phyloP scores from a whole-genome alignment of 2,113 vertebrate species.

The Carollia perspicillata region DNA sequence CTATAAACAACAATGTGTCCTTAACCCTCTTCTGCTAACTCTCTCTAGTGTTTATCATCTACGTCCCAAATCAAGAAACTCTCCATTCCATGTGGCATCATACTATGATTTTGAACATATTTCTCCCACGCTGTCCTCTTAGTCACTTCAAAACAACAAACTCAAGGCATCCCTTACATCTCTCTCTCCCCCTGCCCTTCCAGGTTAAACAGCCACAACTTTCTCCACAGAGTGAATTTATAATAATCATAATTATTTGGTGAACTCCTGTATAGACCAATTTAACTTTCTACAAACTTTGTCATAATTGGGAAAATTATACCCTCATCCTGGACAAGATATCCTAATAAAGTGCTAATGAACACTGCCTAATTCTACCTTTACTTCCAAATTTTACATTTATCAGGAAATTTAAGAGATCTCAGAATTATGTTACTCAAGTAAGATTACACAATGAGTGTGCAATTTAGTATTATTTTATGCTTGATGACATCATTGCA shows the following conservation, averaged over 20 bases:
- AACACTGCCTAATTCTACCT: neutral
- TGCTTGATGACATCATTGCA: neutral
- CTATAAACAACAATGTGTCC: accelerated
- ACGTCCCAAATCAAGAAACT: neutral
- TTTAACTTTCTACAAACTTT: neutral
- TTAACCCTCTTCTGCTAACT: neutral
- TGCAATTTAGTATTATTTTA: neutral
- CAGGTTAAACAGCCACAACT: neutral
- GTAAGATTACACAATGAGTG: neutral
- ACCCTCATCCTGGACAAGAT: neutral
- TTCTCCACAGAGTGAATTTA: neutral
- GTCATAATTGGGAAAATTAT: neutral
- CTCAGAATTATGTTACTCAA: neutral
- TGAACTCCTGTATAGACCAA: neutral
- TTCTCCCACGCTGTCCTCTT: neutral
- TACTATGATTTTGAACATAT: neutral
- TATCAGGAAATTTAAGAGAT: neutral
- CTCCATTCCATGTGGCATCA: neutral
- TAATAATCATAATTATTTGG: neutral
- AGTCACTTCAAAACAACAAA: neutral
- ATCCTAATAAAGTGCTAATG: neutral
- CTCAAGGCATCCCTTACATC: neutral
- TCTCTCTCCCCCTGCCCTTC: neutral
- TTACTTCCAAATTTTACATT: neutral
- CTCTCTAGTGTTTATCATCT: neutral